Percentiles rank a stretch among this genome's conserved stretches.
phyloP scores from a whole-genome alignment of 1,140 invertebrate genomes.

The Glossosoma conforme region DNA sequence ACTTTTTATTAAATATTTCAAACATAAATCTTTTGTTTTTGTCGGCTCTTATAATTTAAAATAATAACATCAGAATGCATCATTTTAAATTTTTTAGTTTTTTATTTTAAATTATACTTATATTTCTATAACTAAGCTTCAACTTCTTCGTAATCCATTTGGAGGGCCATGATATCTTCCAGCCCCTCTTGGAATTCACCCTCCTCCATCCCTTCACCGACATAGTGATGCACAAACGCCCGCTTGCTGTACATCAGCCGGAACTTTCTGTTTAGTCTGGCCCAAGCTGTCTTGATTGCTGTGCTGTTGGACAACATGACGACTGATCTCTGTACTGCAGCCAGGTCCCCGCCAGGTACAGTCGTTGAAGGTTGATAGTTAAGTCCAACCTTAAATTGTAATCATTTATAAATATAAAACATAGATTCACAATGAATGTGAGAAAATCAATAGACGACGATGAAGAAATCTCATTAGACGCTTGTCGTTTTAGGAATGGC shows the following conservation, averaged over 20 bases:
- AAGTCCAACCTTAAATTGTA: conserved; percentile 49
- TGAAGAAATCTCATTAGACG: no score
- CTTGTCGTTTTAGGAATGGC: no score
- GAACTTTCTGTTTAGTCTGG: conserved; percentile 63
- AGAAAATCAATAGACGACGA: no score
- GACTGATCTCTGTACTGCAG: conserved; percentile 62
- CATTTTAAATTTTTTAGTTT: no score
- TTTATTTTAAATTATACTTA: no score
- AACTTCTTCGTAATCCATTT: conserved; percentile 62
- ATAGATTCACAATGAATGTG: no score
- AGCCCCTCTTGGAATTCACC: conserved; percentile 64
- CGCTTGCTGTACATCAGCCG: conserved; percentile 67
- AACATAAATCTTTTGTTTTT: no score
- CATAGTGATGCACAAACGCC: conserved; percentile 73
- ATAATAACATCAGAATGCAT: no score
- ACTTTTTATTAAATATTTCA: neutral
- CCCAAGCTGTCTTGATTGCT: conserved; percentile 69
- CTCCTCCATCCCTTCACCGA: conserved; percentile 79
- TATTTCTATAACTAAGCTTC: no score
- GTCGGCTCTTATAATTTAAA: no score
- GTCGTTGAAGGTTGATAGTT: conserved; percentile 69
- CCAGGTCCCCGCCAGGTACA: conserved; percentile 70
- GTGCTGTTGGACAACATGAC: conserved; percentile 74
- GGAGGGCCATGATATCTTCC: conserved; percentile 64
- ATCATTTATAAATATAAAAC: no score